phyloP scores from a whole-genome alignment of 2,113 vertebrate genomes.

The Ciconia boyciana region DNA sequence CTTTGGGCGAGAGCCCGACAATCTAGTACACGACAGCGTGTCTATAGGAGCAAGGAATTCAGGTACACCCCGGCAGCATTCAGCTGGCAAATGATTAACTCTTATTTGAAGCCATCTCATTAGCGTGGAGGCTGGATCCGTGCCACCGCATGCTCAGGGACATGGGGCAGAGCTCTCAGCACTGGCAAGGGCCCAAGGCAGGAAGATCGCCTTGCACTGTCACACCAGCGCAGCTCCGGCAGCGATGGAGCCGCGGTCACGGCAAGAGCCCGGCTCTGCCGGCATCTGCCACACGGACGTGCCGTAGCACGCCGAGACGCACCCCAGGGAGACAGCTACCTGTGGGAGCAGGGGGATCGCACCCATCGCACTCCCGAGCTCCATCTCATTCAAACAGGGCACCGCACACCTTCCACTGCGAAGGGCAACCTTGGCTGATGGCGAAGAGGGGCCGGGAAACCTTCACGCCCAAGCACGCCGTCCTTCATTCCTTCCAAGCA shows the following conservation, averaged over 20 bases:
- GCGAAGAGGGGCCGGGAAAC: not conserved
- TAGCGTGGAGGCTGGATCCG: not conserved
- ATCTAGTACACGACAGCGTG: not conserved
- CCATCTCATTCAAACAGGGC: not conserved
- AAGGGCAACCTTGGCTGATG: not conserved
- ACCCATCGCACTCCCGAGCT: not conserved
- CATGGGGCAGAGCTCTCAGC: not conserved
- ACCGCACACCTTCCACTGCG: not conserved
- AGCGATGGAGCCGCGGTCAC: accelerated
- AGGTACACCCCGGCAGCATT: not conserved
- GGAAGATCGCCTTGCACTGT: not conserved
- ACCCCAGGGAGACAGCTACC: not conserved
- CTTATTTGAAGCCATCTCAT: not conserved
- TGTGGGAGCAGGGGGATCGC: not conserved
- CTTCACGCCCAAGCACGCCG: accelerated
- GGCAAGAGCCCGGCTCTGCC: not conserved
- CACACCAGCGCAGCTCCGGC: not conserved
- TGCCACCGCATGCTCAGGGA: not conserved
- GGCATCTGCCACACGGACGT: accelerated
- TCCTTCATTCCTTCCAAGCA: not conserved
- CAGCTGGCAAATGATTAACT: constrained; percentile 6
- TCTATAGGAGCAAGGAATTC: not conserved
- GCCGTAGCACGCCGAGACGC: accelerated
- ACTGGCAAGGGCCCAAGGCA: not conserved
- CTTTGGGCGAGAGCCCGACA: not conserved